A percentile compares a stretch with the other conserved stretches of the same genome.
Evolutionary conservation across 2,113 vertebrate genomes (phyloP).

Genomic region (Cyanoramphus novaezelandiae): DNA sequence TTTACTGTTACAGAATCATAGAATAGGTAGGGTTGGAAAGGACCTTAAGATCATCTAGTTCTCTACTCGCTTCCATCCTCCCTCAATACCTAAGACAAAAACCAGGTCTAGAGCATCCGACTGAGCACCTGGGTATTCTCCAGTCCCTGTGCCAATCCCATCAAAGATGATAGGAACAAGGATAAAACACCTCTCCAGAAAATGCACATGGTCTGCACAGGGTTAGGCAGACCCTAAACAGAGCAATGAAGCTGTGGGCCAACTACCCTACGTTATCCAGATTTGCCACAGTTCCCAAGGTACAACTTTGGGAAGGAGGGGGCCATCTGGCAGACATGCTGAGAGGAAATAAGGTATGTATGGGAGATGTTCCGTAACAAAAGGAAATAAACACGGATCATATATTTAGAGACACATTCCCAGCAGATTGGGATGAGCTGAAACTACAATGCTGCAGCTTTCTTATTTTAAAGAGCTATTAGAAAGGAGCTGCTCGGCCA

Average conservation of each 20-base stretch:
- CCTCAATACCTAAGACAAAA: neutral
- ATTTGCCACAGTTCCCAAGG: neutral
- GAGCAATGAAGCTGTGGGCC: neutral
- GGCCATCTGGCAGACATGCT: neutral
- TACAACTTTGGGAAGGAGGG: neutral
- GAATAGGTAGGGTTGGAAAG: neutral
- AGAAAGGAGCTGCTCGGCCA: neutral
- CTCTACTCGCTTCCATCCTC: neutral
- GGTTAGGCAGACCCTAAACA: neutral
- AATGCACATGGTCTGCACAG: rapidly evolving
- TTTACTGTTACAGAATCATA: neutral
- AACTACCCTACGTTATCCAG: neutral
- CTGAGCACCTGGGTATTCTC: neutral
- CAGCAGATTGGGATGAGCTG: neutral
- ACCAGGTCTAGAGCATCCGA: neutral
- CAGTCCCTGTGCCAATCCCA: neutral
- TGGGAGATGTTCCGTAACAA: neutral
- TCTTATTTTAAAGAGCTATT: neutral
- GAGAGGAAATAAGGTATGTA: neutral
- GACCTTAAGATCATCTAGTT: neutral
- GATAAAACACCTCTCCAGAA: neutral
- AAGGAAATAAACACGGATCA: neutral
- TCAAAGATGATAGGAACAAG: rapidly evolving
- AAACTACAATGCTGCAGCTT: neutral
- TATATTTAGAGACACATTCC: neutral